Evolutionary conservation across 2,113 vertebrate genomes (phyloP), one percentile per base, ranked within the genome.

Genomic region (Hepsetus odoe): DNA sequence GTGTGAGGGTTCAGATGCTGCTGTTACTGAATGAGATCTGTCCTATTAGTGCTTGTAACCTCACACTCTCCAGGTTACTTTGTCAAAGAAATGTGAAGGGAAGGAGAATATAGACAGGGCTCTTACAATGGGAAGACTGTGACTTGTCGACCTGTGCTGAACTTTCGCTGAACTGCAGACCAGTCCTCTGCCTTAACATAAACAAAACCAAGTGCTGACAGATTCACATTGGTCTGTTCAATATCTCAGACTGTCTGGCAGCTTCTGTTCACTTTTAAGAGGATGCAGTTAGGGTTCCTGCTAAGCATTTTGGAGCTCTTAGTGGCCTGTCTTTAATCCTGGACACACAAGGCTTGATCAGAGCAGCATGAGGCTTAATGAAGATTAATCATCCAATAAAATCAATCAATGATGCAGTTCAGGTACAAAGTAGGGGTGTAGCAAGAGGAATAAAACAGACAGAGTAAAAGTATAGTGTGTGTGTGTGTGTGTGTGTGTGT

Each of bases 311-410:
- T 3, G 22, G 69, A 38, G 44, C 74, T 74, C 64, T 77, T 80
- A 73, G 38, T 42, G 49, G 64, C 58, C 70, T 80, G 35, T 1
- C 70, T 80, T 80, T 77, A 84, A 77, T 84, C 74, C 66, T 68
- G 2, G 28, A 58, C 30, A 72, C 33, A 82, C 26, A 86, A 81
- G 80, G 79, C 72, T 62, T 73, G 81, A 87, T 88, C 87, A 88
- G 85, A 85, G 80, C 46, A 40, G 67, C 82, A 81, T 85, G 70
- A 84, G 79, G 74, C 46, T 83, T 91, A 91, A 92, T 89, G 85
- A 90, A 90, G 90, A 92, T 84, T 77, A 89, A 90, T 91, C 85
- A 86, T 89, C 88, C 84, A 77, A 85, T 87, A 84, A 80, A 87
- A 86, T 84, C 73, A 64, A 90, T 91, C 89, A 81, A 90, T 87